Evolutionary conservation across 92 coral and sea anemone genomes (phyloP).

Genomic region (Galaxea fascicularis): DNA sequence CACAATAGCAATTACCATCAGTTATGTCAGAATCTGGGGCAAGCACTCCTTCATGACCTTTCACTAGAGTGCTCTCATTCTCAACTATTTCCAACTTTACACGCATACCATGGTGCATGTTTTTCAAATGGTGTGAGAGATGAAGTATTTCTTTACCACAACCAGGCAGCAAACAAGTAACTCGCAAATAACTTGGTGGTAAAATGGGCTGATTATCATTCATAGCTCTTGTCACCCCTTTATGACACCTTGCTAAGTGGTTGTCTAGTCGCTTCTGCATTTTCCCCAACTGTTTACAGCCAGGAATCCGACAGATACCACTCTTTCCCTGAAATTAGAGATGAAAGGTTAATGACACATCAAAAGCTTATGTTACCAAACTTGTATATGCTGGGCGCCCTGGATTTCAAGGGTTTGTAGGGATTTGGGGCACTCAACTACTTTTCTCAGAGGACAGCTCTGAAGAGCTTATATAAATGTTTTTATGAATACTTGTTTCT

Average conservation of each 20-base stretch:
- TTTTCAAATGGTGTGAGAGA: not conserved
- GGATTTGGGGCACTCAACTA: too few species aligned
- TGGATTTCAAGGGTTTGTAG: too few species aligned
- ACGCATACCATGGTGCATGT: not conserved
- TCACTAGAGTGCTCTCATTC: not conserved
- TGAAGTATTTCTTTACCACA: not conserved
- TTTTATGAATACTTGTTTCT: too few species aligned
- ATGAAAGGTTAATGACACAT: too few species aligned
- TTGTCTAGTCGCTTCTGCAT: slow-evolving; percentile 34
- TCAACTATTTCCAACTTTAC: not conserved
- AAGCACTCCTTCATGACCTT: not conserved
- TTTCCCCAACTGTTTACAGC: slow-evolving; percentile 44
- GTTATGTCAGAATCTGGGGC: slow-evolving; percentile 5
- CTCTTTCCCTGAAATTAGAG: not conserved
- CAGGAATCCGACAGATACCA: not conserved
- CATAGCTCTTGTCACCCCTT: slow-evolving; percentile 32
- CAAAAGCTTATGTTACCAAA: too few species aligned
- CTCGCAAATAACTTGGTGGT: too few species aligned
- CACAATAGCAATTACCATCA: too few species aligned
- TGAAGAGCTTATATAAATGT: too few species aligned
- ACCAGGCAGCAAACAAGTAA: not conserved
- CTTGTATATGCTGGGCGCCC: too few species aligned
- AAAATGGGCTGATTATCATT: slow-evolving; percentile 5
- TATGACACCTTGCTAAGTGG: slow-evolving; percentile 30
- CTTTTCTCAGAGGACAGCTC: too few species aligned